Conservation (phyloP, 2,113 vertebrate species). For the Neodon shergylaensis region DNA sequence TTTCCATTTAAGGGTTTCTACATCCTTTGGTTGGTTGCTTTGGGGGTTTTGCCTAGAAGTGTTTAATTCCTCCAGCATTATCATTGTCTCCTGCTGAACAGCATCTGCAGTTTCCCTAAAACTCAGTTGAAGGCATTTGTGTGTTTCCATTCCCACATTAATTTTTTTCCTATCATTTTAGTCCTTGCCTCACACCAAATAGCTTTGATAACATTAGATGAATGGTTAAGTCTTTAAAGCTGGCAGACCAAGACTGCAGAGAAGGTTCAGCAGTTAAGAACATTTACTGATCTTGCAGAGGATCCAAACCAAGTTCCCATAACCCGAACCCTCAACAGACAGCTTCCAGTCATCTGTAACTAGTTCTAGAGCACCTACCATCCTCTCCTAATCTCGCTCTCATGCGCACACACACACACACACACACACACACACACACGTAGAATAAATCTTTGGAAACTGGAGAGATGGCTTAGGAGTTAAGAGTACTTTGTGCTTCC, state of each 20-base stretch:
- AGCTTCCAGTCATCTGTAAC: not conserved
- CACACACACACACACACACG: not conserved
- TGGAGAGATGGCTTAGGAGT: not conserved
- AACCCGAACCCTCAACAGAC: not conserved
- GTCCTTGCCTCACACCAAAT: not conserved
- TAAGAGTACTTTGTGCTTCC: not conserved
- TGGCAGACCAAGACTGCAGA: not conserved
- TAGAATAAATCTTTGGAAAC: not conserved
- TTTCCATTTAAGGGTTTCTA: not conserved
- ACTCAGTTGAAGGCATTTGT: not conserved
- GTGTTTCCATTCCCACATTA: not conserved
- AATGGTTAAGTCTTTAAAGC: not conserved
- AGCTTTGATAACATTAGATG: not conserved
- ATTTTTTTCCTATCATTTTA: too few species aligned
- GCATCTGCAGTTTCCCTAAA: not conserved
- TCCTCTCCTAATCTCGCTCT: too few species aligned
- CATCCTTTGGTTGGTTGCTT: not conserved
- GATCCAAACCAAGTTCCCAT: not conserved
- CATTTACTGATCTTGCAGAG: not conserved
- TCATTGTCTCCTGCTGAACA: not conserved
- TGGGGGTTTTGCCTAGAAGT: not conserved
- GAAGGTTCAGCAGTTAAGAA: not conserved
- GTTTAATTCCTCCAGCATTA: not conserved
- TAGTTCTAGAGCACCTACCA: not conserved
- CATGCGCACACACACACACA: rapidly evolving